Conservation (phyloP, 2,888 invertebrate genomes). For the Apamea crenata region DNA sequence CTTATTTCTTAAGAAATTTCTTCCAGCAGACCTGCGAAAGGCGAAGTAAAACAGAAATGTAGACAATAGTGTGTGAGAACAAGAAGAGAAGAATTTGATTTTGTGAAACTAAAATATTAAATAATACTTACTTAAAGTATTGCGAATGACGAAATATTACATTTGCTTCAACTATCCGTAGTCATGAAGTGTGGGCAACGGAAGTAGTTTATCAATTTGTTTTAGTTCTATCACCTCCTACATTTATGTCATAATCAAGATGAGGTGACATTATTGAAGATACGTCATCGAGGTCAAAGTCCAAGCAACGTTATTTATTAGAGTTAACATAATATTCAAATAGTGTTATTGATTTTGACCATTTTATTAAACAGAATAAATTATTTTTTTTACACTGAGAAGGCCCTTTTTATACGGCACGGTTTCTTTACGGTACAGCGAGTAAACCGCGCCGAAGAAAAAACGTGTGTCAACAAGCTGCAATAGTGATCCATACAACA, state of each 20-base stretch:
- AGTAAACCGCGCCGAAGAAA: background rate
- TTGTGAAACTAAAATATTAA: background rate
- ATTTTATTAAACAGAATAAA: background rate
- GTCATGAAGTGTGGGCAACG: constrained; percentile 39
- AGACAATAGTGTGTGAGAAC: background rate
- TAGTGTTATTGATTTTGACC: background rate
- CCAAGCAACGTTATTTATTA: background rate
- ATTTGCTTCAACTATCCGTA: background rate
- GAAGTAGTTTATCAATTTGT: constrained; percentile 33
- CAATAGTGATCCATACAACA: background rate
- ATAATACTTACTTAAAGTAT: background rate
- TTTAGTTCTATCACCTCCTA: constrained; percentile 39
- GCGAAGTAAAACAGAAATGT: background rate
- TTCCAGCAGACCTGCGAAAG: background rate
- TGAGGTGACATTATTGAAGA: background rate
- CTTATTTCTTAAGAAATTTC: background rate
- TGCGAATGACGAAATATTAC: constrained; percentile 1
- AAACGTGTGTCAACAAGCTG: background rate
- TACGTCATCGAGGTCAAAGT: constrained; percentile 12
- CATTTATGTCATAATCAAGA: background rate
- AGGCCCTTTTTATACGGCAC: background rate
- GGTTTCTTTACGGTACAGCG: background rate
- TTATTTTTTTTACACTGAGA: background rate
- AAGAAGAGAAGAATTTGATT: background rate
- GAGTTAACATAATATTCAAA: background rate